Percentiles rank a stretch among this genome's conserved stretches.
These are phyloP conservation scores for Holothuria glaberrima DNA, from an alignment of 35 echinoderm and acorn worm genomes.

Conservation along the genomic window DNA sequence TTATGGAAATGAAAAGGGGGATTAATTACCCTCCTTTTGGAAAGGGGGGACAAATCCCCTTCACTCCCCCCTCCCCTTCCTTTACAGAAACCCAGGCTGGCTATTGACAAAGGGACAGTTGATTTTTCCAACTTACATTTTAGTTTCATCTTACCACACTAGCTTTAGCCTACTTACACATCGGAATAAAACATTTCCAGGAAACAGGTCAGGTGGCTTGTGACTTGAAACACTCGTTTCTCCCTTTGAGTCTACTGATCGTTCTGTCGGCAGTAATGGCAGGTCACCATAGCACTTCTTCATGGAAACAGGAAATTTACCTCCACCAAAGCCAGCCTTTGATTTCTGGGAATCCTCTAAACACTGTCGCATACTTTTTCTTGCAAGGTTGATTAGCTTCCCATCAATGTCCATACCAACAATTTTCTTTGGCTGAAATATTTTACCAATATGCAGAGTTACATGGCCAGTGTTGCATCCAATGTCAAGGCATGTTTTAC, in stretches of 20 bases:
- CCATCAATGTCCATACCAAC: constrained; percentile 94
- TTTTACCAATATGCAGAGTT: constrained; percentile 83
- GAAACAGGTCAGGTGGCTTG: constrained; percentile 66
- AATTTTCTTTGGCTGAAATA: constrained; percentile 76
- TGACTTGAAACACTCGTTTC: neutral
- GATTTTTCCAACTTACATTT: too few species aligned
- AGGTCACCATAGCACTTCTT: constrained; percentile 79
- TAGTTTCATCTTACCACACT: too few species aligned
- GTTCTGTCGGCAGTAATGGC: neutral
- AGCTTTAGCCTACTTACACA: constrained; percentile 94
- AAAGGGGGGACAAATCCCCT: too few species aligned
- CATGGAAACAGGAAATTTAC: constrained; percentile 81
- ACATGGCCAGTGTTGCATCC: constrained; percentile 98
- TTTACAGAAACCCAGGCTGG: too few species aligned
- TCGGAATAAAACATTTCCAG: constrained; percentile 89
- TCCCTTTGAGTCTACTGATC: neutral
- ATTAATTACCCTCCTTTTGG: too few species aligned
- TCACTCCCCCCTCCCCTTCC: too few species aligned
- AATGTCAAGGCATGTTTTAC: constrained; percentile 92
- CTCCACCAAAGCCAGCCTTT: constrained; percentile 20
- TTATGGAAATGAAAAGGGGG: too few species aligned
- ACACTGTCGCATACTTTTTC: constrained; percentile 88
- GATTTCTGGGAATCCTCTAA: constrained; percentile 61
- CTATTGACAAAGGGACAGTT: too few species aligned
- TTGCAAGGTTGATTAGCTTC: constrained; percentile 84